Conservation (phyloP, 1,140 invertebrate species). For the Fopius arisanus region DNA sequence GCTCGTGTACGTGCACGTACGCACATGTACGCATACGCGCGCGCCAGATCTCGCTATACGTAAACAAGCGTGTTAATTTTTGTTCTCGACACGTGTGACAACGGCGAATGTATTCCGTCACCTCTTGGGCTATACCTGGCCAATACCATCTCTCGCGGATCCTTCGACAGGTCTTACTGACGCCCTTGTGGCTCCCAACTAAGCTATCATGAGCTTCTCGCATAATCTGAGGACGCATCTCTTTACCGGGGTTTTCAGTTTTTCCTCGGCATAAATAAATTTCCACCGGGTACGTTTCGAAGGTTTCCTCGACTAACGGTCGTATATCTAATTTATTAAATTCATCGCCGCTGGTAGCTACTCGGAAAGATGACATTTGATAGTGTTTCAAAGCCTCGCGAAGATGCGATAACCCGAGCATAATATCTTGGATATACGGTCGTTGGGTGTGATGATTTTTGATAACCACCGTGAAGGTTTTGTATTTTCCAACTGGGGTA, state of each 20-base stretch:
- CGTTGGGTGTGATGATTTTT: neutral
- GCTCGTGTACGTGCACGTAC: no score
- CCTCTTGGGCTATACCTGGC: neutral
- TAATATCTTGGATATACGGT: neutral
- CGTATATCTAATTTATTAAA: neutral
- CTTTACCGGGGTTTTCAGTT: neutral
- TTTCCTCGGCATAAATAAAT: conserved; percentile 3
- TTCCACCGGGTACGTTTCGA: neutral
- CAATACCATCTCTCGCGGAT: neutral
- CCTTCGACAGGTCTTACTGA: conserved; percentile 15
- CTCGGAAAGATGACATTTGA: neutral
- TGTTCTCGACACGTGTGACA: neutral
- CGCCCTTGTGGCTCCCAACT: conserved; percentile 14
- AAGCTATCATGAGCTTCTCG: conserved; percentile 16
- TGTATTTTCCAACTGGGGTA: neutral
- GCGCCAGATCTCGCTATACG: no score
- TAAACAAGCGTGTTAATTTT: neutral
- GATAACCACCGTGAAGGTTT: neutral
- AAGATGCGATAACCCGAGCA: neutral
- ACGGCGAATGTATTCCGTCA: neutral
- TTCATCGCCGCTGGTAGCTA: neutral
- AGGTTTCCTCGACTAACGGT: neutral
- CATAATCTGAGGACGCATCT: conserved; percentile 13
- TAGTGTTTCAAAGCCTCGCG: neutral
- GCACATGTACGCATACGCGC: no score